Base-by-base conservation (phyloP, 2,113 vertebrate genomes). In the Podarcis raffonei region DNA sequence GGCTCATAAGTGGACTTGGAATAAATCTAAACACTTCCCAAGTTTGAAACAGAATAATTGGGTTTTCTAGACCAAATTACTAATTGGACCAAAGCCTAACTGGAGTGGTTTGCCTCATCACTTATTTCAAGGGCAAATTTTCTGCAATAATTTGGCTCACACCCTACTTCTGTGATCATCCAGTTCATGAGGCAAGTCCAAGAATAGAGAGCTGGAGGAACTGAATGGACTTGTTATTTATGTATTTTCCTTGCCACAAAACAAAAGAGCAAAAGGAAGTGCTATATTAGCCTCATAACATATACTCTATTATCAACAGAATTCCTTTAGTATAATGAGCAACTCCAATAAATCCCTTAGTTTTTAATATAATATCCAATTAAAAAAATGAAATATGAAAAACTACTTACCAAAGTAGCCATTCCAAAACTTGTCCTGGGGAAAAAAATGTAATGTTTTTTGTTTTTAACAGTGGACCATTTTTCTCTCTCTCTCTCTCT, bases 401-500 rank as follows among this genome's bases (percentile, higher is more conserved):
- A 35, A 7, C 18, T 80, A 15, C 96, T 96, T 95, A 97, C 96
- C 95, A 0, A 95, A 90, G 86, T 97, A 97, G 86, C 23, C n/a
- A 8, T 86, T 93, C 96, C 95, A 96, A 93, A 97, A 97, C 4
- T 92, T 69, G 32, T 94, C 22, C 96, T 97, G 74, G 3, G 5
- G 20, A 57, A 12, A 37, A 37, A 32, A 92, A 65, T 53, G 8
- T n/a, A 86, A 23, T 18, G 4, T 42, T 77, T 35, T 42, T 78
- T 77, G 35, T 66, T 78, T 37, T 82, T 39, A 66, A 66, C 15
- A 16, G n/a, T 57, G 30, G 6, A 27, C 30, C 32, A 35, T 53
- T 12, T 53, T 11, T 12, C 48, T 53, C 48, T 53, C 48, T 12
- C 48, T 53, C 48, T 53, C 48, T 12, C 48, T 2, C 42, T 9